phyloP scores from a whole-genome alignment of 1,140 invertebrate genomes.

The Hylaeus anthracinus region DNA sequence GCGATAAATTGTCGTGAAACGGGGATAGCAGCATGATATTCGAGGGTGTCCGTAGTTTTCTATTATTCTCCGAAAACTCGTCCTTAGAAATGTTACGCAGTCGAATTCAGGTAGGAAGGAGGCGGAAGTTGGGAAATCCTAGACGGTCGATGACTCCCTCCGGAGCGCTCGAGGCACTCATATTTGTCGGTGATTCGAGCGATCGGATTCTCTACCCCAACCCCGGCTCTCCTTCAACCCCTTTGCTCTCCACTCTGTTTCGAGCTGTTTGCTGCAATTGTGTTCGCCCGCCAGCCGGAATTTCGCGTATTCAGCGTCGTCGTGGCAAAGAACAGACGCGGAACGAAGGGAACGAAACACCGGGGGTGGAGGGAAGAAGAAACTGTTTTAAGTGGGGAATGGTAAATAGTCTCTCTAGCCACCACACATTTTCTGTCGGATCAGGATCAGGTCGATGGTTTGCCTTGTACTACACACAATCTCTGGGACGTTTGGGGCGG shows the following conservation, averaged over 20 bases:
- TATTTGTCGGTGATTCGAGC: slow-evolving; percentile 61
- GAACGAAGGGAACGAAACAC: neutral
- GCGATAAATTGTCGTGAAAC: neutral
- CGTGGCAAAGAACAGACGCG: neutral
- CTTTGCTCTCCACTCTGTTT: neutral
- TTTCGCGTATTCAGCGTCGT: slow-evolving; percentile 31
- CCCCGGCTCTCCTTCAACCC: neutral
- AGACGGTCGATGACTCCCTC: slow-evolving; percentile 60
- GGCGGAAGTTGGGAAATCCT: slow-evolving; percentile 33
- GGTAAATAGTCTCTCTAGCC: neutral
- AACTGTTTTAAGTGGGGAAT: slow-evolving; percentile 2
- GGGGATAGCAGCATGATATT: neutral
- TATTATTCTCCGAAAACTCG: slow-evolving; percentile 26
- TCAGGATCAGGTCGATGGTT: too few species aligned
- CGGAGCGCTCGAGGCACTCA: slow-evolving; percentile 45
- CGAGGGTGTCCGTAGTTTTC: neutral
- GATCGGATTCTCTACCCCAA: slow-evolving; percentile 30
- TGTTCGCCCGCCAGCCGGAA: slow-evolving; percentile 7
- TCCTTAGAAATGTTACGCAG: slow-evolving; percentile 24
- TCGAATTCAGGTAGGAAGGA: slow-evolving; percentile 13
- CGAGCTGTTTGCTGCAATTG: slow-evolving; percentile 41
- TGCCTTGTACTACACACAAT: neutral
- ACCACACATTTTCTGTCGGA: neutral
- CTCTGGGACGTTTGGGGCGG: too few species aligned
- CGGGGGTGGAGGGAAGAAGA: neutral